Percentiles rank a stretch among this genome's conserved stretches.
Evolutionary conservation across 2,113 vertebrate genomes (phyloP).

Genomic region (Enhydra lutris): DNA sequence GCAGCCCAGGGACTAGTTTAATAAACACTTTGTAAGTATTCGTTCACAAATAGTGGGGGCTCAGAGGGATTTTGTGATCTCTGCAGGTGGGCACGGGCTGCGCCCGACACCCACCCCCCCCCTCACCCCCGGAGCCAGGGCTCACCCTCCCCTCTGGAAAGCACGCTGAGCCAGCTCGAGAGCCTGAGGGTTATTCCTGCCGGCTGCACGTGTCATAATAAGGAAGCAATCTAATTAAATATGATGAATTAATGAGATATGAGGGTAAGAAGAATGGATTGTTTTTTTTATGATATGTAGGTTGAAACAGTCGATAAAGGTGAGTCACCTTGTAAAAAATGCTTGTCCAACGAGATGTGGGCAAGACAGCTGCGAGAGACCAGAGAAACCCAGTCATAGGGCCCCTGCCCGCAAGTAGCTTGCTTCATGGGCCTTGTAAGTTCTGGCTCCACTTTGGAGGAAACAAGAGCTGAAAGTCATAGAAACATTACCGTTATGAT

Average conservation of each 20-base stretch:
- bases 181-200: not conserved
- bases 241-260: not conserved
- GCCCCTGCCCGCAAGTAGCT: not conserved
- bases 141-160: not conserved
- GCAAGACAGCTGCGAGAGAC: not conserved
- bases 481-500: not conserved
- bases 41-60: not conserved
- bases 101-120: too few relatives aligned
- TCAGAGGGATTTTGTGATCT: not conserved
- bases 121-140: too few relatives aligned
- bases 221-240: not conserved
- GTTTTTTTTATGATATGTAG: not conserved
- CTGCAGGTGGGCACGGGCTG: accelerated
- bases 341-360: not conserved
- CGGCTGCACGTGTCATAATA: not conserved
- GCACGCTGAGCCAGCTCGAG: accelerated
- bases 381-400: not conserved
- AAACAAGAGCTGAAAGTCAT: not conserved
- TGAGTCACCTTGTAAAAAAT: not conserved
- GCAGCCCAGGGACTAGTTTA: not conserved
- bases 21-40: not conserved
- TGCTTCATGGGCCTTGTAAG: not conserved
- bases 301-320: not conserved
- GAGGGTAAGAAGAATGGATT: not conserved
- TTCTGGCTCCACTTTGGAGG: not conserved